A percentile compares a stretch with the other conserved stretches of the same genome.
Evolutionary conservation across 2,113 vertebrate species (phyloP).

Genomic region (Platysternon megacephalum): DNA sequence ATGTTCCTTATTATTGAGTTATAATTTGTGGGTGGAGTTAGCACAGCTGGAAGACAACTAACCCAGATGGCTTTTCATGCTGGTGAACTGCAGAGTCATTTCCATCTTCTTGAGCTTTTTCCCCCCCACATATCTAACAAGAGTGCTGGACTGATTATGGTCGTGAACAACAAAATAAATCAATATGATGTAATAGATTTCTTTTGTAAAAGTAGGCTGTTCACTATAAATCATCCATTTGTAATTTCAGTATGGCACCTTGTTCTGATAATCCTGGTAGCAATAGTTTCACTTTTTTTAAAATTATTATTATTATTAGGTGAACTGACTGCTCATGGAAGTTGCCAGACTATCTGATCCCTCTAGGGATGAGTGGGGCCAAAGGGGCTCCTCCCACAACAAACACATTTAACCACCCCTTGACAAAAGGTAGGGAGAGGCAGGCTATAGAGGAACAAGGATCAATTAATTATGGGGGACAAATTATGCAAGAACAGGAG

Average conservation of each 20-base stretch:
- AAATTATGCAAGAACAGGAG: neutral
- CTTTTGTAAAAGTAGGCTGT: neutral
- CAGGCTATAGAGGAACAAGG: neutral
- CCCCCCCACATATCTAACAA: neutral
- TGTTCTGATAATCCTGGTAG: neutral
- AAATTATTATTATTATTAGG: too few relatives aligned
- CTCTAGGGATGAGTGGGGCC: too few relatives aligned
- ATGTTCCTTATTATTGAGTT: neutral
- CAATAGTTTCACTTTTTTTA: neutral
- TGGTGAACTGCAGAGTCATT: neutral
- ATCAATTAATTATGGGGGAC: neutral
- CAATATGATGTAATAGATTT: neutral
- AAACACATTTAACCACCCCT: too few relatives aligned
- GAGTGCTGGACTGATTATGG: neutral
- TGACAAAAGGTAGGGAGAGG: too few relatives aligned
- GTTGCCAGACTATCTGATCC: neutral
- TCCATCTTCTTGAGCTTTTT: neutral
- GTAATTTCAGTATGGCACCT: neutral
- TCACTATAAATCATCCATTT: neutral
- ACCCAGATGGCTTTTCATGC: neutral
- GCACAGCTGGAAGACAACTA: neutral
- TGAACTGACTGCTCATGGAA: neutral
- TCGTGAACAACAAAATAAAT: slow-evolving; percentile 20
- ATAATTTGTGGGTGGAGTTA: neutral
- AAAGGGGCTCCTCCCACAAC: too few relatives aligned